These are phyloP conservation scores for Catonia carolina DNA, from an alignment of 2,888 invertebrate species.

Conservation along the genomic window DNA sequence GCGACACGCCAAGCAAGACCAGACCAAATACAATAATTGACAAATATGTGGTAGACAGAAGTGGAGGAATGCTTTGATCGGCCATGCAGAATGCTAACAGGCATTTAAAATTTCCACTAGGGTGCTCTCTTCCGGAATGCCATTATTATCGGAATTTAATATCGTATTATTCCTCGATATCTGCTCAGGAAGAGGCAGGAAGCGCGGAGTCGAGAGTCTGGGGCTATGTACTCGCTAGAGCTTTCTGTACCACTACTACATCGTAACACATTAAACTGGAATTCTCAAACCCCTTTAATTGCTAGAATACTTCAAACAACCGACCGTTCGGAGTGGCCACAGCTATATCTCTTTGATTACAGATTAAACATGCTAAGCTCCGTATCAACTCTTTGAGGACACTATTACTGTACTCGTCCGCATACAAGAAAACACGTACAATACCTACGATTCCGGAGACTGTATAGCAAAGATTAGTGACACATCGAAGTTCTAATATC, in stretches of 20 bases:
- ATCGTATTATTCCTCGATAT: conserved; percentile 19
- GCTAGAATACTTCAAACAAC: no score
- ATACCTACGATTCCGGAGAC: no score
- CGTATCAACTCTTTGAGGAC: no score
- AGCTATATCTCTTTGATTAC: background rate
- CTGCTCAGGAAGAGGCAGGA: conserved; percentile 6
- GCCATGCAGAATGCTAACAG: conserved; percentile 13
- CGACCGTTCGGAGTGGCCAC: background rate
- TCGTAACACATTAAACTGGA: background rate
- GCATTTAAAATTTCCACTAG: conserved; percentile 15
- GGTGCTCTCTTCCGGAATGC: conserved; percentile 10
- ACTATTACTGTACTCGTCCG: no score
- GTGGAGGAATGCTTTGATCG: conserved; percentile 16
- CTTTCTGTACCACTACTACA: background rate
- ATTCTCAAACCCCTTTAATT: no score
- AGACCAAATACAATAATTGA: conserved; percentile 7
- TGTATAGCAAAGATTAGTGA: no score
- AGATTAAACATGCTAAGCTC: no score
- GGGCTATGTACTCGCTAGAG: no score
- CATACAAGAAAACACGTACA: no score
- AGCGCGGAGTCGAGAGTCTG: background rate
- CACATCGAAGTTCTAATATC: no score
- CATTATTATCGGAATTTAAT: conserved; percentile 21
- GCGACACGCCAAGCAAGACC: background rate
- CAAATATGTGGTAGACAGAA: conserved; percentile 17